Evolutionary conservation across 2,888 invertebrate genomes (phyloP).

Genomic region (Cybosia mesomella): DNA sequence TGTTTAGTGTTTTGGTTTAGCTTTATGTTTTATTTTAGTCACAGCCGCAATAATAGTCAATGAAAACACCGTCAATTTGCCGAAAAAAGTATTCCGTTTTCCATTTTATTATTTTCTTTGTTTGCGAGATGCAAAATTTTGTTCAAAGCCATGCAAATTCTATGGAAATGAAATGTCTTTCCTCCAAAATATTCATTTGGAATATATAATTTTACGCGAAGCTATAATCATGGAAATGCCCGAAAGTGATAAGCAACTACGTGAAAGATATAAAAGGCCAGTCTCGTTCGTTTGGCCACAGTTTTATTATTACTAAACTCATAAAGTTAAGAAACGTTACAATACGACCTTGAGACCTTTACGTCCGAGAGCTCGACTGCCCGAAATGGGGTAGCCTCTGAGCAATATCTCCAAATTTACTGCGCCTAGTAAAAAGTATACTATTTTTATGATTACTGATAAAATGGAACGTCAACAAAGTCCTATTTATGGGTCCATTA

Average conservation of each 20-base stretch:
- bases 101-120: slow-evolving; percentile 15
- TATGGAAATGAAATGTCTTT: slow-evolving; percentile 43
- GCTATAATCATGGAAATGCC: slow-evolving; percentile 18
- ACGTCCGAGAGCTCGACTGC: slow-evolving; percentile 25
- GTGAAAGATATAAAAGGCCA: slow-evolving; percentile 44
- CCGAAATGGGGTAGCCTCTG: slow-evolving; percentile 37
- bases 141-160: slow-evolving; percentile 21
- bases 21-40: too few relatives aligned
- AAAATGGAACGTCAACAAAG: slow-evolving; percentile 47
- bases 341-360: slow-evolving; percentile 45
- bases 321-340: slow-evolving; percentile 61
- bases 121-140: slow-evolving; percentile 11
- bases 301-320: slow-evolving; percentile 59
- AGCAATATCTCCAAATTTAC: slow-evolving; percentile 52
- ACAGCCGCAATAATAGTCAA: neutral
- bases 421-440: slow-evolving; percentile 49
- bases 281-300: slow-evolving; percentile 51
- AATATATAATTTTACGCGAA: slow-evolving; percentile 36
- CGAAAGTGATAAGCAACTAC: slow-evolving; percentile 22
- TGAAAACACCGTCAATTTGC: neutral
- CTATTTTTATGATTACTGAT: slow-evolving; percentile 53
- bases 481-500: slow-evolving; percentile 44
- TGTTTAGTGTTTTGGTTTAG: neutral
- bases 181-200: slow-evolving; percentile 33
- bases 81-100: neutral